phyloP scores from a whole-genome alignment of 2,113 vertebrate species.

The Prunella fulvescens region DNA sequence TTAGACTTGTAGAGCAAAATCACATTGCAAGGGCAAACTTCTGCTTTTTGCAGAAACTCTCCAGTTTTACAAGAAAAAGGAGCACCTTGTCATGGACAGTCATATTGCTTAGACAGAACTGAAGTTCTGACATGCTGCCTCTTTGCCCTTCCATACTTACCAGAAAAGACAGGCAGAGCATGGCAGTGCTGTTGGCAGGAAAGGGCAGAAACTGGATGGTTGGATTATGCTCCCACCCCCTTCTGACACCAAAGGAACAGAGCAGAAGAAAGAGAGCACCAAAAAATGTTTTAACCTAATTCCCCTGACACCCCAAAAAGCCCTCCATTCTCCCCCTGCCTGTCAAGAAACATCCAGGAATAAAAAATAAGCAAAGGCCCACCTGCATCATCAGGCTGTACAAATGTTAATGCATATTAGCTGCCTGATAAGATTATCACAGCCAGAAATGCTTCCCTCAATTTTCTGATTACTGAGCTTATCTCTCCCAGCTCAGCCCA shows the following conservation, averaged over 20 bases:
- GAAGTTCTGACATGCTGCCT: background rate
- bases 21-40: background rate
- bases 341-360: background rate
- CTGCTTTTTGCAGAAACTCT: background rate
- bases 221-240: background rate
- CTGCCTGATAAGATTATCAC: conserved; percentile 68
- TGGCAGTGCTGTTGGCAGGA: background rate
- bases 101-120: background rate
- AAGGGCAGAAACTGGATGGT: background rate
- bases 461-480: conserved; percentile 73
- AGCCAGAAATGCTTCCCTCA: conserved; percentile 69
- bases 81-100: background rate
- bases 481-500: conserved; percentile 63
- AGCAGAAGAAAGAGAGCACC: background rate
- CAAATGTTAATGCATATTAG: conserved; percentile 64
- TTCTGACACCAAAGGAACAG: background rate
- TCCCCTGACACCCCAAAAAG: background rate
- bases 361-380: conserved; percentile 20
- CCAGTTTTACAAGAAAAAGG: background rate
- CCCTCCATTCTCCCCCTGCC: background rate
- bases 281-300: background rate
- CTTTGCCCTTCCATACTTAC: background rate
- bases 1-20: background rate
- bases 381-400: conserved; percentile 41
- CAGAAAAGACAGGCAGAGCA: background rate